A percentile compares a stretch with the other conserved stretches of the same genome.
phyloP scores from a whole-genome alignment of 2,797 vertebrate genomes.

The Anabas testudineus region DNA sequence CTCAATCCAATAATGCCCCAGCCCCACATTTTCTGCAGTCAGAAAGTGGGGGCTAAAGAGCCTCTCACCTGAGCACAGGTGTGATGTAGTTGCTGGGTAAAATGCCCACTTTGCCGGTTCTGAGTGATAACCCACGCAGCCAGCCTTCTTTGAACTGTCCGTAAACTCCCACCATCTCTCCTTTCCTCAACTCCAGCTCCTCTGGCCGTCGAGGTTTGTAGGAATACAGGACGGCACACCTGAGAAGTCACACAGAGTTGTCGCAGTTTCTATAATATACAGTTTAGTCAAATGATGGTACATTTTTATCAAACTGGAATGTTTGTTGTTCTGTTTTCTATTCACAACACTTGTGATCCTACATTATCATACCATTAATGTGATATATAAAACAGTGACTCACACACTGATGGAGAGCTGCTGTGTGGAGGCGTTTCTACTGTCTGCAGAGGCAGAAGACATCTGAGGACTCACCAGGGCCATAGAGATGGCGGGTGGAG shows the following conservation, averaged over 20 bases:
- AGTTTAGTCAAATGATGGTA: conserved; percentile 7
- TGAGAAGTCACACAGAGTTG: conserved; percentile 58
- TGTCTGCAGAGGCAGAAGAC: conserved; percentile 74
- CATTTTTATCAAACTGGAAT: not conserved
- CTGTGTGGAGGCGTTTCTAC: conserved; percentile 83
- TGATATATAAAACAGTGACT: conserved; percentile 71
- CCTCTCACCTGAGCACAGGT: conserved; percentile 91
- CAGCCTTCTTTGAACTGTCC: conserved; percentile 93
- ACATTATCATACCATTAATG: conserved; percentile 37
- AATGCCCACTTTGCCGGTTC: conserved; percentile 92
- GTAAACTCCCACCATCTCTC: conserved; percentile 94
- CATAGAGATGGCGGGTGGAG: conserved; percentile 83
- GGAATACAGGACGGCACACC: conserved; percentile 92
- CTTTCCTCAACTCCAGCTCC: conserved; percentile 93
- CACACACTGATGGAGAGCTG: conserved; percentile 89
- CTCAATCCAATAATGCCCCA: conserved; percentile 46
- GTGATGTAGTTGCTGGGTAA: conserved; percentile 92
- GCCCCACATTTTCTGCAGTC: conserved; percentile 31
- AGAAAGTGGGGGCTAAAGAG: not conserved
- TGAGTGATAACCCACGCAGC: conserved; percentile 93
- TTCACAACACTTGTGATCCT: not conserved
- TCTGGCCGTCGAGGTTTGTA: conserved; percentile 87
- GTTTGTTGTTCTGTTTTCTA: conserved; percentile 1
- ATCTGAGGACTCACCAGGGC: conserved; percentile 83
- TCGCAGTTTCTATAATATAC: not conserved